A percentile compares a stretch with the other conserved stretches of the same genome.
phyloP scores from a whole-genome alignment of 1,140 invertebrate species.

The Leptoteleia sp. region DNA sequence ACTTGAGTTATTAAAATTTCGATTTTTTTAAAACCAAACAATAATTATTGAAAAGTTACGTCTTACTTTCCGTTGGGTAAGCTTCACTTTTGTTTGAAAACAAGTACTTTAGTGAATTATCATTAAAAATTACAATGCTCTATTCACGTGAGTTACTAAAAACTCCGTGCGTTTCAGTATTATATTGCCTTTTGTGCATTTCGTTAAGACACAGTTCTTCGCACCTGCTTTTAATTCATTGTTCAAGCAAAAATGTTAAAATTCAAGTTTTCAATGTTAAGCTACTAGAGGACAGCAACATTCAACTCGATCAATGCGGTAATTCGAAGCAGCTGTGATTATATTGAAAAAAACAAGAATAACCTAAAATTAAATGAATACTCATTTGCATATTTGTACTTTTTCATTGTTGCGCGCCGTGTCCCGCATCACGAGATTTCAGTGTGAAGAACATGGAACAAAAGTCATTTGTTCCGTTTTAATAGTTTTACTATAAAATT shows the following conservation, averaged over 20 bases:
- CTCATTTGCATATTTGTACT: constrained; percentile 50
- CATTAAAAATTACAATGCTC: constrained; percentile 16
- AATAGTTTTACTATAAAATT: constrained; percentile 15
- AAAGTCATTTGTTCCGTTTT: constrained; percentile 26
- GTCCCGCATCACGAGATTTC: constrained; percentile 18
- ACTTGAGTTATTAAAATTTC: no score
- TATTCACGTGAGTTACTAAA: constrained; percentile 10
- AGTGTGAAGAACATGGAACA: constrained; percentile 25
- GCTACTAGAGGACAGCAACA: constrained; percentile 43
- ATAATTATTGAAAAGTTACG: no score
- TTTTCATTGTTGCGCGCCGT: constrained; percentile 40
- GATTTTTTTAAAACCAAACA: no score
- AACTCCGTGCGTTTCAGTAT: constrained; percentile 29
- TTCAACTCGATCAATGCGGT: constrained; percentile 53
- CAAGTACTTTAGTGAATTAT: constrained; percentile 1
- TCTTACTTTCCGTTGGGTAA: not conserved
- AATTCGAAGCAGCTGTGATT: constrained; percentile 65
- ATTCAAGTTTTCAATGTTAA: constrained; percentile 64
- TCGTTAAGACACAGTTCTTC: constrained; percentile 50
- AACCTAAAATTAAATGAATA: constrained; percentile 61
- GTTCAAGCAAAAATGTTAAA: constrained; percentile 54
- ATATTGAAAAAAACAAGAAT: constrained; percentile 66
- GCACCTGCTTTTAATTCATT: constrained; percentile 56
- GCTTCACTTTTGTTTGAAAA: not conserved
- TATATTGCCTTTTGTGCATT: constrained; percentile 39